Evolutionary conservation across 2,888 invertebrate species (phyloP), one percentile per base, ranked within the genome.

Genomic region (Rotaria socialis): DNA sequence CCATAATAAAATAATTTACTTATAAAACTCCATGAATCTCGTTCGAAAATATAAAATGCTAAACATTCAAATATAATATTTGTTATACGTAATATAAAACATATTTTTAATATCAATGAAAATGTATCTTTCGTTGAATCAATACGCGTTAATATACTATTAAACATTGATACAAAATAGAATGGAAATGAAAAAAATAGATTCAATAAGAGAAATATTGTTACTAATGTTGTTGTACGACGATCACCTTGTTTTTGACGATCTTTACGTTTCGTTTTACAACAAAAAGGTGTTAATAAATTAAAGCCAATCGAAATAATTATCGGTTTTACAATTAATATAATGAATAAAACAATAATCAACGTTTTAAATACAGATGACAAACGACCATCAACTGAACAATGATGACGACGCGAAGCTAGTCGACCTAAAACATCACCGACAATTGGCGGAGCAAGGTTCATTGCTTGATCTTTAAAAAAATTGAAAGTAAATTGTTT

Each of bases 11-110:
- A 80, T 47, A 47, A 47, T 47, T 80, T 80, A 35, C 80, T 24
- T 14, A 80, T n/a, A 8, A 80, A 24, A 47, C 14, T 47, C 80
- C 80, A 80, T 80, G 80, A 80, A 47, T 80, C 47, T 80, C 80
- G 16, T 47, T 80, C 80, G n/a, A 47, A 80, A 19, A 80, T 80
- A n/a, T 80, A 80, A 80, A 80, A 80, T 80, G 80, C 80, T 47
- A 80, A 80, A 80, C 80, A 80, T 80, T 80, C 80, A 80, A 80
- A 80, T 80, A 80, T 80, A 80, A 80, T 80, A 80, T 80, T 80
- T 47, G 80, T n/a, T 47, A 80, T 47, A 24, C 80, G 43, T 47
- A 80, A 80, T n/a, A 80, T 80, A 80, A 80, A 80, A 47, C 80
- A 80, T 10, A 80, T 47, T 80, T 43, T 80, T 80, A 80, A 47